Evolutionary conservation across 2,113 vertebrate species (phyloP).

Genomic region (Gorsachius goisagi): DNA sequence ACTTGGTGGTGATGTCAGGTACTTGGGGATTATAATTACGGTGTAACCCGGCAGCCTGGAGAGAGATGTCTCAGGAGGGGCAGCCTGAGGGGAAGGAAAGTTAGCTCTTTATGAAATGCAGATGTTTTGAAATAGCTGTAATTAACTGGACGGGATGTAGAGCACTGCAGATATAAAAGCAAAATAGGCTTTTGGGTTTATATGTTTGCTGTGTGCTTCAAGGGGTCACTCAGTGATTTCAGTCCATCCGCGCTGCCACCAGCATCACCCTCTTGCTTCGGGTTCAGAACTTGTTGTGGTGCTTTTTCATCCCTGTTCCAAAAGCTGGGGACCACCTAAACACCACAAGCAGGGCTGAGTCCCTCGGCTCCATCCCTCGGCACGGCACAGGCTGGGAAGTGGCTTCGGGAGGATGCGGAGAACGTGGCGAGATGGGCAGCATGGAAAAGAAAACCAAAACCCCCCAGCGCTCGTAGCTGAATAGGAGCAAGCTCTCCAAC

Average conservation of each 20-base stretch:
- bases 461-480: background rate
- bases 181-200: constrained; percentile 53
- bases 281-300: fast-evolving
- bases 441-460: background rate
- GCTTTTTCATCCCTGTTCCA: background rate
- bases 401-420: background rate
- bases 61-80: constrained; percentile 36
- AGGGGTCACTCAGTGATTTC: background rate
- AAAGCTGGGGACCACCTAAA: background rate
- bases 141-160: constrained; percentile 56
- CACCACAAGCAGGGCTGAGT: background rate
- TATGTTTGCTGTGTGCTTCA: constrained; percentile 22
- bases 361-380: background rate
- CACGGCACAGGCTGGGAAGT: background rate
- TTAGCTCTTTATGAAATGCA: constrained; percentile 68
- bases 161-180: constrained; percentile 23
- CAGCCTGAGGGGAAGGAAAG: constrained; percentile 33
- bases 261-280: background rate
- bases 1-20: constrained; percentile 56
- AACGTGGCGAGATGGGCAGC: background rate
- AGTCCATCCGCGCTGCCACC: background rate
- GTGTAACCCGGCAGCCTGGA: constrained; percentile 54
- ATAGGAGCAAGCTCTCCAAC: constrained; percentile 48
- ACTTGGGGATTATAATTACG: constrained; percentile 31
- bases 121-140: constrained; percentile 65